phyloP scores from a whole-genome alignment of 1,140 invertebrate species.

The Antheraea mylitta region DNA sequence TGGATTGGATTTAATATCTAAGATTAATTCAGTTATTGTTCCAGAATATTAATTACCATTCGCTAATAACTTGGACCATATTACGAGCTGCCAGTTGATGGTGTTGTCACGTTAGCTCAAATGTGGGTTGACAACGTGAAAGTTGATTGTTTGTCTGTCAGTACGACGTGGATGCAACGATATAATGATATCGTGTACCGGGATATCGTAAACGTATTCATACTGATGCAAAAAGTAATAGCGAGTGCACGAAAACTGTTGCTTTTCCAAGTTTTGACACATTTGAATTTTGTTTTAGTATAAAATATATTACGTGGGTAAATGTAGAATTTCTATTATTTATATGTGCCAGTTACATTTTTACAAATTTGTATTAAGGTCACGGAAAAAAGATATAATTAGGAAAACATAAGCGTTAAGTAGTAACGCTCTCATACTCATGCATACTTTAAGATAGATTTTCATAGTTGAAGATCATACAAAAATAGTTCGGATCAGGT shows the following conservation, averaged over 20 bases:
- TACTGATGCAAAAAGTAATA: background rate
- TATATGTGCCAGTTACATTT: too few species aligned
- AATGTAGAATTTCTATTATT: too few species aligned
- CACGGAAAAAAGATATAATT: too few species aligned
- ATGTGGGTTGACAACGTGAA: conserved; percentile 52
- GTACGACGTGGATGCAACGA: conserved; percentile 36
- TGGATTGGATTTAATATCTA: background rate
- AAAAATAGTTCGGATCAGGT: too few species aligned
- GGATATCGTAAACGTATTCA: conserved; percentile 11
- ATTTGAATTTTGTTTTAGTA: too few species aligned
- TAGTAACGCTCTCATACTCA: too few species aligned
- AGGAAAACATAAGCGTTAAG: too few species aligned
- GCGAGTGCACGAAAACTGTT: background rate
- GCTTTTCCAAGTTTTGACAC: too few species aligned
- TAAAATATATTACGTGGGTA: too few species aligned
- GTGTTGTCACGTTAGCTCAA: conserved; percentile 36
- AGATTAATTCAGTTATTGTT: background rate
- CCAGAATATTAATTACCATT: background rate
- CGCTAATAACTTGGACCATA: background rate
- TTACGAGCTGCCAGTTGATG: conserved; percentile 11
- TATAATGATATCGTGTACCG: conserved; percentile 37
- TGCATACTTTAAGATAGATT: too few species aligned
- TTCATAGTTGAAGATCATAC: too few species aligned
- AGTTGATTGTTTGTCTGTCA: conserved; percentile 50
- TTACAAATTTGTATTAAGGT: too few species aligned